A percentile compares a stretch with the other conserved stretches of the same genome.
phyloP scores from a whole-genome alignment of 2,888 invertebrate genomes.

The Plebejus argus region DNA sequence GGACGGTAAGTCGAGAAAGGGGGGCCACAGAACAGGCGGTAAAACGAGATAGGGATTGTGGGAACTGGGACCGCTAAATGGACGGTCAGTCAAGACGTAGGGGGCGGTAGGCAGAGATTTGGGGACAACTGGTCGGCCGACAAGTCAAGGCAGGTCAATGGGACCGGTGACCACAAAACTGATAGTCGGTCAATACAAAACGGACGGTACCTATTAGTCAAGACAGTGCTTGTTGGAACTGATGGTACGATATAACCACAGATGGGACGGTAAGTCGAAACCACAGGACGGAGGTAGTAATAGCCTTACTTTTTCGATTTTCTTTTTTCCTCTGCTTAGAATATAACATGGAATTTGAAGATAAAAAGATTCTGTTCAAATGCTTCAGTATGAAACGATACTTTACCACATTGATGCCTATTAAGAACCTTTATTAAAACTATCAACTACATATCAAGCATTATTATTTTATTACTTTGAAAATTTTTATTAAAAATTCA shows the following conservation, averaged over 20 bases:
- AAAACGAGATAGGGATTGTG: slow-evolving; percentile 60
- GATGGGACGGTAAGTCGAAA: neutral
- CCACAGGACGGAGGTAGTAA: neutral
- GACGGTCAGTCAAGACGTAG: slow-evolving; percentile 81
- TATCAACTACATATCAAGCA: neutral
- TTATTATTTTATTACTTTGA: neutral
- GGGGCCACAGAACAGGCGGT: slow-evolving; percentile 67
- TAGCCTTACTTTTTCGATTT: neutral
- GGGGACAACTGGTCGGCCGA: slow-evolving; percentile 85
- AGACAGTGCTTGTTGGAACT: neutral
- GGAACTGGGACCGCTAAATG: slow-evolving; percentile 88
- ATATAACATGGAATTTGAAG: neutral
- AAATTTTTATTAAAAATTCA: neutral
- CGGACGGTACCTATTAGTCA: slow-evolving; percentile 87
- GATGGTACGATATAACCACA: neutral
- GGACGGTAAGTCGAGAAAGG: slow-evolving; percentile 84
- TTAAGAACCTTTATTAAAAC: neutral
- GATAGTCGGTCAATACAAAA: slow-evolving; percentile 56
- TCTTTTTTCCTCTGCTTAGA: neutral
- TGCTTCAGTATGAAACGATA: neutral
- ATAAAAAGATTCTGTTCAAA: neutral
- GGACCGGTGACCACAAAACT: slow-evolving; percentile 88
- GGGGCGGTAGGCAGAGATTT: slow-evolving; percentile 51
- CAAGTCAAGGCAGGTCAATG: slow-evolving; percentile 73
- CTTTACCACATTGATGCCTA: neutral